Base-by-base conservation (phyloP, 2,888 invertebrate species). In the Apocheima hispidaria region DNA sequence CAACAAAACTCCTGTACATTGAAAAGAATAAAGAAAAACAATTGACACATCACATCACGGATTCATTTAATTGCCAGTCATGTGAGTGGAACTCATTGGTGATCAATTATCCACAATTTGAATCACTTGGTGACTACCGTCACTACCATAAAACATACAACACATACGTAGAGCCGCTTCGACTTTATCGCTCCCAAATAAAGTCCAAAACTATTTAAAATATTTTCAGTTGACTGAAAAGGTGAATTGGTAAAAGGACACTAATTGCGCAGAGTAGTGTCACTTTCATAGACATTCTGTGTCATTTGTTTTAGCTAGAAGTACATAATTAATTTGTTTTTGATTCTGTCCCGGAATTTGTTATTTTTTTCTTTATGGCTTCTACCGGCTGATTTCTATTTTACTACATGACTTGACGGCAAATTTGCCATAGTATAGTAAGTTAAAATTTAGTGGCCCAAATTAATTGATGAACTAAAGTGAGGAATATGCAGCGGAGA, bases 61-160 rank as follows among this genome's bases (percentile, higher is more conserved):
- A 35, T 16, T 49, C 7, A n/a, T 56, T 78, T 77, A 82, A 75
- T 79, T 79, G 81, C 80, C 82, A 81, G 78, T 78, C 82, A 82
- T 73, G 78, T 81, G 80, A 82, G 80, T 83, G 81, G 69, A 71
- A 78, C 79, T 84, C 82, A 86, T 87, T 86, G 84, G 76, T 74
- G 83, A 90, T 85, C 88, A 90, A 90, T 90, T 90, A 90, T 83
- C 81, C 75, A 75, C 84, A 87, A 90, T 90, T 90, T 82, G 84
- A 86, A 79, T 76, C 88, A 89, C 86, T 88, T 83, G 83, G 77
- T 74, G 72, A 82, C 78, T 66, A 51, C 73, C 75, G 83, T 86
- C 85, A 83, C 82, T 79, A 48, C 38, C 20, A 52, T 46, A 52
- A 58, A 36, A 58, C 23, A 7, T 36, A 14, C 38, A 36, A 53